A percentile compares a stretch with the other conserved stretches of the same genome.
Evolutionary conservation across 2,113 vertebrate species (phyloP).

Genomic region (Prochilodus magdalenae): DNA sequence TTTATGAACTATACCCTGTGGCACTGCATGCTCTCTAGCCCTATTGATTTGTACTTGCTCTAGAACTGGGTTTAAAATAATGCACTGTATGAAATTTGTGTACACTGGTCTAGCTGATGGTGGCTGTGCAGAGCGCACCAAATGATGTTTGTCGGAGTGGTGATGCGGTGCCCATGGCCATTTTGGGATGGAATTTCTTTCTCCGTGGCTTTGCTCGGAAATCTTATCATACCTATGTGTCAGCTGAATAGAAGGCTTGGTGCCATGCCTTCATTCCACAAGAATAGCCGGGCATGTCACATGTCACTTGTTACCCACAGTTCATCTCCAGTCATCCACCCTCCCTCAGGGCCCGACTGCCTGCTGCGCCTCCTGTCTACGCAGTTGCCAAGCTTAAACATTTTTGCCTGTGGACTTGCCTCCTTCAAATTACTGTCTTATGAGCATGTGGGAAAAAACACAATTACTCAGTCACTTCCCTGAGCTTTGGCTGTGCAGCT

Average conservation of each 20-base stretch:
- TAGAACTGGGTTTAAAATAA: conserved; percentile 48
- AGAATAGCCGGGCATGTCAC: conserved; percentile 23
- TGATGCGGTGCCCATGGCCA: neutral
- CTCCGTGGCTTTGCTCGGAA: neutral
- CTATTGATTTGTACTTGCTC: conserved; percentile 59
- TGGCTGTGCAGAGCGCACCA: neutral
- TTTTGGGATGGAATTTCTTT: conserved; percentile 14
- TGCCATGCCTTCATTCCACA: neutral
- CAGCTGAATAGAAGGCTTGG: neutral
- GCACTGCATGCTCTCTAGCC: conserved; percentile 69
- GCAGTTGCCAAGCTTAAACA: neutral
- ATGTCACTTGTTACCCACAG: conserved; percentile 23
- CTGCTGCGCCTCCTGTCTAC: neutral
- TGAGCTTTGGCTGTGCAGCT: neutral
- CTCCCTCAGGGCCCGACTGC: neutral
- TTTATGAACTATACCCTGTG: conserved; percentile 75
- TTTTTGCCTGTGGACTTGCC: neutral
- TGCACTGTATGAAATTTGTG: conserved; percentile 10
- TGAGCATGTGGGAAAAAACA: conserved; percentile 18
- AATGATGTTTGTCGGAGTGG: conserved; percentile 19
- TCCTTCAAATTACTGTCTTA: conserved; percentile 32
- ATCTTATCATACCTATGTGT: conserved; percentile 7
- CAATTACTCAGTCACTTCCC: conserved; percentile 26
- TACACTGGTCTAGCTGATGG: neutral
- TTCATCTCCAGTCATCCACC: conserved; percentile 5